Base-by-base conservation (phyloP, 2,888 invertebrate species). In the Nephrotoma appendiculata region DNA sequence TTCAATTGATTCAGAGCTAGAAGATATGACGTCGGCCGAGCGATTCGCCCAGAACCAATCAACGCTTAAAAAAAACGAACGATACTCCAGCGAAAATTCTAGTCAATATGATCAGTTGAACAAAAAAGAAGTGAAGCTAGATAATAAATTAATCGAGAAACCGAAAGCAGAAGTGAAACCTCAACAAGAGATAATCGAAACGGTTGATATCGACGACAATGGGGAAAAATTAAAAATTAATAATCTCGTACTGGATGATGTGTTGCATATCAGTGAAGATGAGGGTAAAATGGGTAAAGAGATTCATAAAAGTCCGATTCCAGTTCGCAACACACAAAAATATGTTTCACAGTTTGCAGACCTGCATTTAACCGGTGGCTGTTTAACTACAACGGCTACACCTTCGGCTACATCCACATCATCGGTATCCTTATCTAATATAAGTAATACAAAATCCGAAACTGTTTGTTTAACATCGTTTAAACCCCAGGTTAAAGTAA, bases 31-130 rank as follows among this genome's bases (percentile, higher is more conserved):
- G 11, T 95, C 95, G 0, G 96, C 96, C 0, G 96, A 96, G 89
- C 93, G 95, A 44, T 96, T 96, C 90, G 96, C 96, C 86, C 95
- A 95, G 89, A 95, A 95, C 89, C 96, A 96, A 90, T 95, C 95
- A 89, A 96, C 96, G 0, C 91, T 96, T 87, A 96, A 96, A 90
- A 96, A 96, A 89, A 94, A 94, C 89, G 89, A 89, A 88, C 86
- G 89, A 45, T 89, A 88, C 83, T 87, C 88, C 9, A 87, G 86
- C 41, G 88, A 88, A 41, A 84, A 86, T n/a, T 19, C 71, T 2
- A 85, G 86, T 5, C 42, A 83, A 44, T 71, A 86, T 41, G 87
- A 86, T 6, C 52, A 57, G n/a, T 41, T 87, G n/a, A 86, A 87
- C n/a, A 88, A 88, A 85, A 88, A 88, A 85, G 88, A 88, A 86